Conservation (phyloP, 2,113 vertebrate genomes). For the Typhlomys cinereus region DNA sequence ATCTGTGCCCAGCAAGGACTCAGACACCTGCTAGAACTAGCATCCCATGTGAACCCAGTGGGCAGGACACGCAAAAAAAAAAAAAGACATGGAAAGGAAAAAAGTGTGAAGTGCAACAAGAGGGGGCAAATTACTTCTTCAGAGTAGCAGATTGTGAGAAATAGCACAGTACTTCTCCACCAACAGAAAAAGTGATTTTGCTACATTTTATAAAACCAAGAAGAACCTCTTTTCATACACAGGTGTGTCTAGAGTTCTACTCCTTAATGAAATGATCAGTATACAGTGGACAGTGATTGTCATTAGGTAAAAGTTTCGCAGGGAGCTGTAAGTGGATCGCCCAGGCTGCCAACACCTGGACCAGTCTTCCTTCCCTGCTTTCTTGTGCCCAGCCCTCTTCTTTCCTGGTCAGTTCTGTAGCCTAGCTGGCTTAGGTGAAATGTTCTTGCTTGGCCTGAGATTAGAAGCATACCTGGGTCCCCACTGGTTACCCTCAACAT, state of each 20-base stretch:
- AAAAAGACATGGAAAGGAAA: too few relatives aligned
- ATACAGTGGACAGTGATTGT: background rate
- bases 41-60: too few relatives aligned
- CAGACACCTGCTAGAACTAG: too few relatives aligned
- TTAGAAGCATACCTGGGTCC: background rate
- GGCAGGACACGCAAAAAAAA: too few relatives aligned
- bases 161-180: background rate
- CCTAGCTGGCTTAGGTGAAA: background rate
- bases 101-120: too few relatives aligned
- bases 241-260: background rate
- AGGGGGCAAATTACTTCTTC: too few relatives aligned
- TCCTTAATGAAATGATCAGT: background rate
- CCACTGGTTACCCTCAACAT: background rate
- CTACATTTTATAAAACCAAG: background rate
- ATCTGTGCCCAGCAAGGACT: too few relatives aligned
- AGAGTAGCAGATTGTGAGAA: background rate
- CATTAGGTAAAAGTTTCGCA: background rate
- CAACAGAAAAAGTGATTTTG: background rate
- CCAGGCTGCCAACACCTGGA: background rate
- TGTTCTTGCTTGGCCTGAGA: background rate
- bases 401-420: background rate
- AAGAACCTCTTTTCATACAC: background rate
- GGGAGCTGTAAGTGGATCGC: background rate
- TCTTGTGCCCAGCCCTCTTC: background rate
- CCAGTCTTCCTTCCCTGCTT: background rate